Conservation (phyloP, 92 coral and sea anemone genomes). For the Chrysogorgia sp. region DNA sequence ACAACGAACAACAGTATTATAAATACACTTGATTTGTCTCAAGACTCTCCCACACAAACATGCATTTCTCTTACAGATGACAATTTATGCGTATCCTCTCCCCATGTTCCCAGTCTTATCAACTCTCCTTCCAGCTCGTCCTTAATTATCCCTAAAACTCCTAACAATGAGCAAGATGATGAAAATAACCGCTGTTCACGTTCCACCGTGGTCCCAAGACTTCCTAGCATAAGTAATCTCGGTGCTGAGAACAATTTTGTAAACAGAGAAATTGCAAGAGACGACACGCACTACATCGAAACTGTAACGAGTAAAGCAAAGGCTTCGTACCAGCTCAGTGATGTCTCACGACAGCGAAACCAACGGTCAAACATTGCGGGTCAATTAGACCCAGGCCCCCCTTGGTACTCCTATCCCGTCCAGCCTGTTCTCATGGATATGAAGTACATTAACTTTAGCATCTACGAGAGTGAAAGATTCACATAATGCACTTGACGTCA, state of each 20-base stretch:
- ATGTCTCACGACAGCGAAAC: not conserved
- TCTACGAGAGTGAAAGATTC: constrained; percentile 58
- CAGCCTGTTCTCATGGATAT: constrained; percentile 82
- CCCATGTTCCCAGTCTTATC: not conserved
- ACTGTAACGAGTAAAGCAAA: not conserved
- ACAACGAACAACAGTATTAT: not conserved
- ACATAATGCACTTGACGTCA: not conserved
- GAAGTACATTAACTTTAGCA: constrained; percentile 80
- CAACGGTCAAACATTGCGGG: not conserved
- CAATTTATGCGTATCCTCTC: not conserved
- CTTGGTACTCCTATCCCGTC: constrained; percentile 47
- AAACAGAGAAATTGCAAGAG: too few relatives aligned
- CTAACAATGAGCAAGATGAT: not conserved
- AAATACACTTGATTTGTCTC: not conserved
- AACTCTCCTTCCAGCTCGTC: constrained; percentile 6
- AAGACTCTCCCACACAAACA: not conserved
- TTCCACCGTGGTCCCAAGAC: constrained; percentile 11
- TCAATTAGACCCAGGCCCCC: not conserved
- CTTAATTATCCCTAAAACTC: not conserved
- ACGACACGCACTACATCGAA: too few relatives aligned
- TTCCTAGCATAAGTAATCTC: not conserved
- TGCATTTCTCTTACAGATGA: too few relatives aligned
- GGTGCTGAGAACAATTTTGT: too few relatives aligned
- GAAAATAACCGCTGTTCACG: not conserved
- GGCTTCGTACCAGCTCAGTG: not conserved